Conservation (phyloP, 1,140 invertebrate species). For the Pseudomyrmex flavicornis region DNA sequence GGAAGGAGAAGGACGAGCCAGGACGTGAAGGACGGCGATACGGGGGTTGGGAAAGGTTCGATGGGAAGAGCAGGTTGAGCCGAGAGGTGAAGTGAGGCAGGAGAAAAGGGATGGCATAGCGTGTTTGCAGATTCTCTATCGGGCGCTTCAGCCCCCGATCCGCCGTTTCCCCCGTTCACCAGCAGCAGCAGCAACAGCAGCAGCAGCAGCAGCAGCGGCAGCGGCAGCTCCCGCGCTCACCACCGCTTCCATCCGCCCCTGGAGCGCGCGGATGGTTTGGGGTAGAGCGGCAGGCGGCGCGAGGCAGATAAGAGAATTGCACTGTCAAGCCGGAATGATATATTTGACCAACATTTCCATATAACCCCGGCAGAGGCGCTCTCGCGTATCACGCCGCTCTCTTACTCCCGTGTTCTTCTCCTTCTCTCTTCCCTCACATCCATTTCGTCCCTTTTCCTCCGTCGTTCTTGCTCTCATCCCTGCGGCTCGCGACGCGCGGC, state of each 20-base stretch:
- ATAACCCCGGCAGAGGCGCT: slow-evolving; percentile 85
- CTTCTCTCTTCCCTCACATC: slow-evolving; percentile 42
- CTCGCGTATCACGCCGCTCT: slow-evolving; percentile 76
- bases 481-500: slow-evolving; percentile 3
- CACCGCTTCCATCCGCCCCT: slow-evolving; percentile 78
- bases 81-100: slow-evolving; percentile 56
- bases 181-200: slow-evolving; percentile 29
- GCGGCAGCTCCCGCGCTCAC: slow-evolving; percentile 62
- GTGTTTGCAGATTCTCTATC: slow-evolving; percentile 86
- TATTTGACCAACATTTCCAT: slow-evolving; percentile 95
- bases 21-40: slow-evolving; percentile 52
- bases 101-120: slow-evolving; percentile 73
- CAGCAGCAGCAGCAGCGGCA: too few relatives aligned
- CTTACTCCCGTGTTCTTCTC: slow-evolving; percentile 72
- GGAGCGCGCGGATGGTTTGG: slow-evolving; percentile 80
- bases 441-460: slow-evolving; percentile 51
- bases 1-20: slow-evolving; percentile 71
- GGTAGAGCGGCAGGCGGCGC: slow-evolving; percentile 79
- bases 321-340: slow-evolving; percentile 94
- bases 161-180: slow-evolving; percentile 67
- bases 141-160: slow-evolving; percentile 80
- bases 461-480: slow-evolving; percentile 10
- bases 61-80: slow-evolving; percentile 69
- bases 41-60: slow-evolving; percentile 41
- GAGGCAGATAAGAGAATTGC: slow-evolving; percentile 93